Percentiles rank a stretch among this genome's conserved stretches.
Evolutionary conservation across 2,797 vertebrate species (phyloP).

Genomic region (Microchirus variegatus): DNA sequence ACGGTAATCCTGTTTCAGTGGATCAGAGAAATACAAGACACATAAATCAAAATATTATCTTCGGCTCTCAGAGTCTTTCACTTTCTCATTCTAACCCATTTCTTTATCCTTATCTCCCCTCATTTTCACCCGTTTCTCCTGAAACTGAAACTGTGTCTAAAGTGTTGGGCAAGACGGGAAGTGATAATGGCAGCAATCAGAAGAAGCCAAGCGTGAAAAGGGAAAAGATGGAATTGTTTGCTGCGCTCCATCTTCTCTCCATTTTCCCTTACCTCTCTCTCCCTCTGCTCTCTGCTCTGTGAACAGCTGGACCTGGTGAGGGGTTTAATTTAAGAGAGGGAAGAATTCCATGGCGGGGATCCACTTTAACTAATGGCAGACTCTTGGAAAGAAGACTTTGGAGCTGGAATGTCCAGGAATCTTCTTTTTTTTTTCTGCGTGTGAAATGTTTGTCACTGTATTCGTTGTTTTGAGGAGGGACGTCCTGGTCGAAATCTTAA

Average conservation of each 20-base stretch:
- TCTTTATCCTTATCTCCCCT: slow-evolving; percentile 16
- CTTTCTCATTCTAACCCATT: slow-evolving; percentile 18
- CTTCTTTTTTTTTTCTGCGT: slow-evolving; percentile 27
- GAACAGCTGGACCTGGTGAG: slow-evolving; percentile 73
- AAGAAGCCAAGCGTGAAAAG: slow-evolving; percentile 69
- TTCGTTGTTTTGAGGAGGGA: slow-evolving; percentile 40
- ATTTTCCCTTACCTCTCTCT: slow-evolving; percentile 29
- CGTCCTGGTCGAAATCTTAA: too few species aligned
- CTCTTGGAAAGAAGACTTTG: slow-evolving; percentile 57
- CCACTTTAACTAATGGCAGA: slow-evolving; percentile 73
- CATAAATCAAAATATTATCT: slow-evolving; percentile 71
- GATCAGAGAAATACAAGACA: slow-evolving; percentile 60
- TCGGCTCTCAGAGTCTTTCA: slow-evolving; percentile 24
- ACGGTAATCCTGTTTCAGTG: slow-evolving; percentile 70
- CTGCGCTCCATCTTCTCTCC: slow-evolving; percentile 49
- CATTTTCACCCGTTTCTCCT: slow-evolving; percentile 27
- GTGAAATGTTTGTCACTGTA: slow-evolving; percentile 54
- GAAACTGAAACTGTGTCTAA: slow-evolving; percentile 31
- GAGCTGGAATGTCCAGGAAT: slow-evolving; percentile 64
- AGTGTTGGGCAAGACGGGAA: slow-evolving; percentile 52
- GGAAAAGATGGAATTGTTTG: slow-evolving; percentile 53
- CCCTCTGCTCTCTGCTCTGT: slow-evolving; percentile 34
- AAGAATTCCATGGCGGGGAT: slow-evolving; percentile 78
- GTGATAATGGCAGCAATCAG: slow-evolving; percentile 65
- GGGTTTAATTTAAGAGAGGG: slow-evolving; percentile 79